Conservation (phyloP, 2,888 invertebrate species). For the Agrotis exclamationis region DNA sequence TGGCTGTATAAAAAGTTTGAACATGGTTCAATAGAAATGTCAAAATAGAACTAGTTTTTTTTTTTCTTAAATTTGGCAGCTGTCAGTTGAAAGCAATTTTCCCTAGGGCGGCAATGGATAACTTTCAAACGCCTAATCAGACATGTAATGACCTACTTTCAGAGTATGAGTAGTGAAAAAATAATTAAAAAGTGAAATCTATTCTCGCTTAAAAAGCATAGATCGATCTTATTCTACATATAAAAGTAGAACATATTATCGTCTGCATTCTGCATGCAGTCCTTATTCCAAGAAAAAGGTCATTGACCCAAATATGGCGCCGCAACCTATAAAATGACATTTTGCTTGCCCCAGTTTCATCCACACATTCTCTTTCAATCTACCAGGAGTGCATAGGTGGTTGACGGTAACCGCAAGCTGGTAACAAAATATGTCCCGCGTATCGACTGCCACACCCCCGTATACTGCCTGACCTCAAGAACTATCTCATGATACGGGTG, state of each 20-base stretch:
- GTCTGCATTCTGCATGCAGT: not conserved
- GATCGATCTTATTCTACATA: not conserved
- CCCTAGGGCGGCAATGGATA: too few relatives aligned
- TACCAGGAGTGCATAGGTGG: slow-evolving; percentile 44
- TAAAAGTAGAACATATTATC: too few relatives aligned
- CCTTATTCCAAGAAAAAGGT: not conserved
- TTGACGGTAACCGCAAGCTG: slow-evolving; percentile 31
- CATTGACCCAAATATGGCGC: not conserved
- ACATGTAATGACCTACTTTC: too few relatives aligned
- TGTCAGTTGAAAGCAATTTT: too few relatives aligned
- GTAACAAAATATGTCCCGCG: slow-evolving; percentile 54
- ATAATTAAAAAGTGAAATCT: too few relatives aligned
- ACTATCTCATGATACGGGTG: slow-evolving; percentile 56
- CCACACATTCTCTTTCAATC: slow-evolving; percentile 1
- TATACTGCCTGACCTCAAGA: slow-evolving; percentile 66
- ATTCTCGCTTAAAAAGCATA: not conserved
- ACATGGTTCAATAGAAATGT: too few relatives aligned
- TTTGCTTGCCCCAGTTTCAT: slow-evolving; percentile 1
- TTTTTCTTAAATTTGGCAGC: too few relatives aligned
- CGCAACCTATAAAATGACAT: not conserved
- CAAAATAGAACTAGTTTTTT: too few relatives aligned
- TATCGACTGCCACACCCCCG: slow-evolving; percentile 70
- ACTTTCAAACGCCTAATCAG: too few relatives aligned
- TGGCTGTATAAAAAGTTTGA: too few relatives aligned
- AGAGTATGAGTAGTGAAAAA: too few relatives aligned